Evolutionary conservation across 2,888 invertebrate genomes (phyloP).

Genomic region (Ectemnius lituratus): DNA sequence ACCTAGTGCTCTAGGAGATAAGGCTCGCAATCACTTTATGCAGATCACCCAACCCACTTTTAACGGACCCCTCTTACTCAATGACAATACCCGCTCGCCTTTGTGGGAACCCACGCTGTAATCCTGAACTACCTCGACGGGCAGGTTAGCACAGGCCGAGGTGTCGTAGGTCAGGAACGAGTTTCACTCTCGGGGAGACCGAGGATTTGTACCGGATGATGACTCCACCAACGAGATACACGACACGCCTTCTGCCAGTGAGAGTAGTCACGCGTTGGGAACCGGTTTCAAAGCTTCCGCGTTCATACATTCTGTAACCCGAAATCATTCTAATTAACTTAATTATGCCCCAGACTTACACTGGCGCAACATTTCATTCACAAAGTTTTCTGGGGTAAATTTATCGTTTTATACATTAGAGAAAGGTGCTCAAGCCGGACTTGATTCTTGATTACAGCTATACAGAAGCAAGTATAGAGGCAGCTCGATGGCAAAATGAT

Average conservation of each 20-base stretch:
- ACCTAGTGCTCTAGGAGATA: too few species aligned
- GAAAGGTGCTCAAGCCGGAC: too few species aligned
- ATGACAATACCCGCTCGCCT: background rate
- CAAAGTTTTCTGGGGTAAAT: too few species aligned
- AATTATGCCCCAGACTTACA: too few species aligned
- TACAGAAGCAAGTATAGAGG: too few species aligned
- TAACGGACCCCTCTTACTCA: background rate
- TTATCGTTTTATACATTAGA: too few species aligned
- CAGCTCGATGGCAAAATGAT: too few species aligned
- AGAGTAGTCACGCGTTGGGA: slow-evolving; percentile 45
- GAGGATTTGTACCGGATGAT: background rate
- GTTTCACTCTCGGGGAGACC: slow-evolving; percentile 13
- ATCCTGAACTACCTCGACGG: too few species aligned
- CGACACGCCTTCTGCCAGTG: background rate
- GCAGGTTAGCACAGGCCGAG: background rate
- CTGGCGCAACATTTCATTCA: too few species aligned
- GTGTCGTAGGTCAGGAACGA: slow-evolving; percentile 25
- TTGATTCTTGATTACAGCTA: too few species aligned
- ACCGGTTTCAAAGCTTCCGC: slow-evolving; percentile 56
- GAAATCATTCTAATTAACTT: background rate
- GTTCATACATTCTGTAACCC: background rate
- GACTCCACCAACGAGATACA: background rate
- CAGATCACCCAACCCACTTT: too few species aligned
- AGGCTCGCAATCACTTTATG: too few species aligned
- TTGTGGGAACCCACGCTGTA: background rate